Conservation (phyloP, 2,888 invertebrate species). For the Clepsis dumicolana region DNA sequence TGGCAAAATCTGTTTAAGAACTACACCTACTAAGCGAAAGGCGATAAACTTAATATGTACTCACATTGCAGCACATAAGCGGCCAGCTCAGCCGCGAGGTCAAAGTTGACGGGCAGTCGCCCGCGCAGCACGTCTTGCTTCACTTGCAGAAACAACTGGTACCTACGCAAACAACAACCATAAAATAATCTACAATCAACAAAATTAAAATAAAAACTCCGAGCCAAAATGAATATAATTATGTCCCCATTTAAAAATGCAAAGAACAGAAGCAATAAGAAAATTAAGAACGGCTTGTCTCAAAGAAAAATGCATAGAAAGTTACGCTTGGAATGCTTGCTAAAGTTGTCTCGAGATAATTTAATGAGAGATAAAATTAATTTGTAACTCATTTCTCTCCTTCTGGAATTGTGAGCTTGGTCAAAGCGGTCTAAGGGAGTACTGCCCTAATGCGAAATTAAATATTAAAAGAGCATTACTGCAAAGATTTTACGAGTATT, state of each 20-base stretch:
- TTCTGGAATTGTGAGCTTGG: conserved; percentile 55
- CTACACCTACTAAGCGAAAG: background rate
- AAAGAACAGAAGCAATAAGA: conserved; percentile 24
- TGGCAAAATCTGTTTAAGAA: background rate
- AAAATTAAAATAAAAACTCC: background rate
- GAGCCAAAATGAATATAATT: conserved; percentile 1
- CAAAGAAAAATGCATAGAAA: conserved; percentile 33
- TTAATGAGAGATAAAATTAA: conserved; percentile 42
- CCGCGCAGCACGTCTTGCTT: conserved; percentile 98
- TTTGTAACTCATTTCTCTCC: conserved; percentile 57
- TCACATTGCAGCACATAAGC: conserved; percentile 98
- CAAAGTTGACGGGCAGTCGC: conserved; percentile 95
- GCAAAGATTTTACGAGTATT: conserved; percentile 74
- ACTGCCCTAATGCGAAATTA: conserved; percentile 73
- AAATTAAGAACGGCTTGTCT: conserved; percentile 22
- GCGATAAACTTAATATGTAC: conserved; percentile 65
- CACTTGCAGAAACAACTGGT: conserved; percentile 98
- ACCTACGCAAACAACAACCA: conserved; percentile 85
- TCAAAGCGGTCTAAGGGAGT: conserved; percentile 57
- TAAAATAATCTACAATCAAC: background rate
- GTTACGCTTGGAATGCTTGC: conserved; percentile 39
- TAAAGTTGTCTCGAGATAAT: conserved; percentile 36
- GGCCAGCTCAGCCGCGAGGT: conserved; percentile 96
- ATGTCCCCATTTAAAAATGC: conserved; percentile 19
- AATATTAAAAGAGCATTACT: conserved; percentile 79